A percentile compares a stretch with the other conserved stretches of the same genome.
phyloP scores from a whole-genome alignment of 1,140 invertebrate genomes.

The Bombus cullumanus region DNA sequence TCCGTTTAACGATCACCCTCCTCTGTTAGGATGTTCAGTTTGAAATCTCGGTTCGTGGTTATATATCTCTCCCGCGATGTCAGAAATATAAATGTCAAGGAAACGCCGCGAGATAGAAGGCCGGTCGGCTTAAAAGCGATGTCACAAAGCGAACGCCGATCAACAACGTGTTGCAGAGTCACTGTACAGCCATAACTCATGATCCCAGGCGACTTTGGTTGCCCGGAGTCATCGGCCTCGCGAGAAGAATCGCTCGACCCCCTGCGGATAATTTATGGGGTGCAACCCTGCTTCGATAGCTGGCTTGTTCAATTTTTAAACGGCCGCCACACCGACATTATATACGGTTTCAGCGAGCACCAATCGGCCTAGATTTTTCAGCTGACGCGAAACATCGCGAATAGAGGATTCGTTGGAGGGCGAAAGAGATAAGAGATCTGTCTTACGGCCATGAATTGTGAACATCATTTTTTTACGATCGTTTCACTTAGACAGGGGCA shows the following conservation, averaged over 20 bases:
- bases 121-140: not conserved
- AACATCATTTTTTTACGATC: not conserved
- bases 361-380: conserved; percentile 15
- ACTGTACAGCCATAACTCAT: conserved; percentile 58
- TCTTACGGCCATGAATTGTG: not conserved
- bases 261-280: conserved; percentile 68
- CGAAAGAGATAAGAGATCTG: not conserved
- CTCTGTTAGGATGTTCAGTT: not conserved
- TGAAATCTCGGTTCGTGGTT: not conserved
- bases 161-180: conserved; percentile 59
- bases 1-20: not conserved
- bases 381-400: conserved; percentile 7
- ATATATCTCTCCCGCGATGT: not conserved
- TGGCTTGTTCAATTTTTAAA: conserved; percentile 57
- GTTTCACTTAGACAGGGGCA: not conserved
- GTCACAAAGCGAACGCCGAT: conserved; percentile 30
- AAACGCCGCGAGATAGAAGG: not conserved
- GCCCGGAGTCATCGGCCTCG: conserved; percentile 51
- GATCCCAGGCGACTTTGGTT: conserved; percentile 51
- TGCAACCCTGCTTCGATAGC: conserved; percentile 51
- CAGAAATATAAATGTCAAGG: conserved; percentile 53
- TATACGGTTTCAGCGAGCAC: conserved; percentile 21
- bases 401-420: not conserved
- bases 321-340: conserved; percentile 22
- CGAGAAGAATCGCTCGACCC: conserved; percentile 47